Percentiles rank a stretch among this genome's conserved stretches.
phyloP scores from a whole-genome alignment of 2,113 vertebrate genomes.

The Ptilonorhynchus violaceus region DNA sequence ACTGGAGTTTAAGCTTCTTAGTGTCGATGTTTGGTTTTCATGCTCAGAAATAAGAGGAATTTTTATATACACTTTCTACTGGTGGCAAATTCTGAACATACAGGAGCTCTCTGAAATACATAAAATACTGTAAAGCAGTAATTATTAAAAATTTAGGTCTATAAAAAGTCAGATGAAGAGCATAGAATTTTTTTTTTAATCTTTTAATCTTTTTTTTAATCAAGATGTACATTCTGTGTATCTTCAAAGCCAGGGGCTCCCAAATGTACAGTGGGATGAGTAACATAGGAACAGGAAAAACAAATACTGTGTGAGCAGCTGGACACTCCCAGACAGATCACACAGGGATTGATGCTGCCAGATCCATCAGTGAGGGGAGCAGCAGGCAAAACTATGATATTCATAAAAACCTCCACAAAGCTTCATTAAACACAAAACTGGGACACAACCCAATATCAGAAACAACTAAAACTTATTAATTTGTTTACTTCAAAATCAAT shows the following conservation, averaged over 20 bases:
- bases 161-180: not conserved
- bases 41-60: not conserved
- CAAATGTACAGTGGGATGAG: not conserved
- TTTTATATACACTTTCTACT: not conserved
- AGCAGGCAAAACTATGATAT: not conserved
- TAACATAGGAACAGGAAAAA: slow-evolving; percentile 15
- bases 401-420: not conserved
- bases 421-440: not conserved
- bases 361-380: not conserved
- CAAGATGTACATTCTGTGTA: not conserved
- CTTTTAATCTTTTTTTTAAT: no score
- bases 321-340: not conserved
- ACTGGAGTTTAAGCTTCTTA: not conserved
- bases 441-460: not conserved
- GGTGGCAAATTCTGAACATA: not conserved
- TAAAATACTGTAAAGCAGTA: not conserved
- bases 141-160: not conserved
- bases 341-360: not conserved
- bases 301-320: slow-evolving; percentile 20
- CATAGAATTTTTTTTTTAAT: no score
- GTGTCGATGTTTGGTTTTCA: not conserved
- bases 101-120: not conserved
- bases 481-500: not conserved
- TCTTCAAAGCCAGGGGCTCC: not conserved
- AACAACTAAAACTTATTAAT: not conserved